These are phyloP conservation scores for Brachionus manjavacas DNA, from an alignment of 1,140 invertebrate genomes.

Conservation along the genomic window DNA sequence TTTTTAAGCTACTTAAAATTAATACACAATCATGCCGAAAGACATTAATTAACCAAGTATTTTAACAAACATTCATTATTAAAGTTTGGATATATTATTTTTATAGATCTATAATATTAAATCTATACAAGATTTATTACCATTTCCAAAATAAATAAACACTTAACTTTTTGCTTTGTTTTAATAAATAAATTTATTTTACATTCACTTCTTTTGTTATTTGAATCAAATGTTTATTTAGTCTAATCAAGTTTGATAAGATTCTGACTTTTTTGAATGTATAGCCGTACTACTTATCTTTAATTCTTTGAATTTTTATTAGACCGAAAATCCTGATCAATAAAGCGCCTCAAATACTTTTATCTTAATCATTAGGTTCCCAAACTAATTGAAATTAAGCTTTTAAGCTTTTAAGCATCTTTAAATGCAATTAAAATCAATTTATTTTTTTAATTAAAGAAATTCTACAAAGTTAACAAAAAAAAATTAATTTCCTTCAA, in stretches of 20 bases:
- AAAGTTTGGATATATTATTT: neutral
- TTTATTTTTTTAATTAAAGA: neutral
- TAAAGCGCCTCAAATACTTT: neutral
- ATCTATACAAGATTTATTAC: neutral
- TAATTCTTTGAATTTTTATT: neutral
- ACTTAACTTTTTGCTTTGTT: neutral
- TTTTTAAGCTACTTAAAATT: too few relatives aligned
- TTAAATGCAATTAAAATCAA: neutral
- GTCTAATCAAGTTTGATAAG: neutral
- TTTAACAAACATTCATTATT: neutral
- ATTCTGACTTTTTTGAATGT: neutral
- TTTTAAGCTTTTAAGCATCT: neutral
- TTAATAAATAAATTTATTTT: neutral
- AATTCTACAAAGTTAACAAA: neutral
- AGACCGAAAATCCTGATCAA: neutral
- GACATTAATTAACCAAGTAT: neutral
- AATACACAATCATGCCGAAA: neutral
- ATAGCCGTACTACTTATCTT: neutral
- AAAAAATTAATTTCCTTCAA: neutral
- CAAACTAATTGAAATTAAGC: neutral
- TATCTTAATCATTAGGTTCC: neutral
- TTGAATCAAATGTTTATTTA: neutral
- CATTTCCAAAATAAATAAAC: neutral
- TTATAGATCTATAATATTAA: neutral
- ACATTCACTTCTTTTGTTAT: neutral